Conservation (phyloP, 2,888 invertebrate genomes). For the Philereme transversata region DNA sequence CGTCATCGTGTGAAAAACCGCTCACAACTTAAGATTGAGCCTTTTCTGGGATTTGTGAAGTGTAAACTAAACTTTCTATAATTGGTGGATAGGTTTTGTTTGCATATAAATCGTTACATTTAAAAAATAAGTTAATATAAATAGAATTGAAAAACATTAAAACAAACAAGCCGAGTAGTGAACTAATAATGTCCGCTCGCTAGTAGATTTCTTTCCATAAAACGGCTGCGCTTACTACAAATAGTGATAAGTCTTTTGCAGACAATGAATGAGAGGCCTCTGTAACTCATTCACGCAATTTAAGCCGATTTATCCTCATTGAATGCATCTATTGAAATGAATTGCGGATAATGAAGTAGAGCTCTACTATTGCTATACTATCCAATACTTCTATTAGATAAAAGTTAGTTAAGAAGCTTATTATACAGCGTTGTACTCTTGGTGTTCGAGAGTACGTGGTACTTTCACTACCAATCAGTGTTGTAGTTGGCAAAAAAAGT, state of each 20-base stretch:
- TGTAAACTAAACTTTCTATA: neutral
- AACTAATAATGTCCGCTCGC: no score
- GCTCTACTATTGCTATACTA: constrained; percentile 35
- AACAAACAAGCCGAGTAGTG: no score
- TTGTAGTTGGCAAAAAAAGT: constrained; percentile 59
- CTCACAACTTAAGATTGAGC: constrained; percentile 38
- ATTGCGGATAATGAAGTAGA: constrained; percentile 48
- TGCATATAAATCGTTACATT: neutral
- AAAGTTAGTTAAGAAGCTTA: constrained; percentile 41
- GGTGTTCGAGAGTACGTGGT: constrained; percentile 38
- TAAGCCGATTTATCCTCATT: constrained; percentile 49
- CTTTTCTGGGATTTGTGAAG: constrained; percentile 6
- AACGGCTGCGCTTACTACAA: constrained; percentile 25
- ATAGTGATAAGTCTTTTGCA: constrained; percentile 34
- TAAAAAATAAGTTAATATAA: no score
- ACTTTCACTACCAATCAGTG: constrained; percentile 71
- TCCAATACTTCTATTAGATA: constrained; percentile 41
- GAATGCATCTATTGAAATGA: constrained; percentile 50
- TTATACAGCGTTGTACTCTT: constrained; percentile 37
- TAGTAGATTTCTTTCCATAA: neutral
- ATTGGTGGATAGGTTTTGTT: constrained; percentile 3
- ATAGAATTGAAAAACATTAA: no score
- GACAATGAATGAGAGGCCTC: constrained; percentile 34
- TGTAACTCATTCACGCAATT: constrained; percentile 40
- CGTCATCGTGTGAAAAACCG: constrained; percentile 64